A percentile compares a stretch with the other conserved stretches of the same genome.
Evolutionary conservation across 30 jellyfish, hydroid and myxozoan species (phyloP).

Genomic region (Phacellophora camtschatica): DNA sequence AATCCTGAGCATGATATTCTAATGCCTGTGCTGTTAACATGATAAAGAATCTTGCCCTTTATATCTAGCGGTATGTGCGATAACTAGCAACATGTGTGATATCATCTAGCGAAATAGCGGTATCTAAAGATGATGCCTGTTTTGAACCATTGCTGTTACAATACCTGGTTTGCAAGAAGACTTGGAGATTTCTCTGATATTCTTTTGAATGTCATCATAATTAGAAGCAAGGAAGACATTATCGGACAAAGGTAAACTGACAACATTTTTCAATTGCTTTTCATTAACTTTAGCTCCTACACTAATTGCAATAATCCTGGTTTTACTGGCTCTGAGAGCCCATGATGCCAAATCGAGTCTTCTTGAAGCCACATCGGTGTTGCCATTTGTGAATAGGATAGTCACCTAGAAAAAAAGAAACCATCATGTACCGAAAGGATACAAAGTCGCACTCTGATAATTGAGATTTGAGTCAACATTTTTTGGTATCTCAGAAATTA

Average conservation of each 20-base stretch:
- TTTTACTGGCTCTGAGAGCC: constrained; percentile 86
- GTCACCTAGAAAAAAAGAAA: constrained; percentile 61
- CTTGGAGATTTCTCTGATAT: constrained; percentile 73
- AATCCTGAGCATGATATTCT: too few relatives aligned
- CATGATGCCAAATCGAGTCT: constrained; percentile 96
- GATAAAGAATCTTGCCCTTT: too few relatives aligned
- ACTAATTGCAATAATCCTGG: constrained; percentile 85
- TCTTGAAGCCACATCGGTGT: constrained; percentile 66
- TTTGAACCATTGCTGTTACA: too few relatives aligned
- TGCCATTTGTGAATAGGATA: constrained; percentile 88
- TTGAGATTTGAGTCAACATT: too few relatives aligned
- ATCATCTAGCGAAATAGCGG: too few relatives aligned
- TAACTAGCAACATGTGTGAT: too few relatives aligned
- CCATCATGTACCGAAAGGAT: too few relatives aligned
- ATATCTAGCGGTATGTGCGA: too few relatives aligned
- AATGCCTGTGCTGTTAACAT: too few relatives aligned
- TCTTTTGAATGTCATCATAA: constrained; percentile 90
- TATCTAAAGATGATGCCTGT: too few relatives aligned
- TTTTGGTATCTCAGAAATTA: too few relatives aligned
- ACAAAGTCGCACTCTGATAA: too few relatives aligned
- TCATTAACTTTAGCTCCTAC: constrained; percentile 80
- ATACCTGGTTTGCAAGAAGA: constrained; percentile 96
- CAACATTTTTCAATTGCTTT: constrained; percentile 75
- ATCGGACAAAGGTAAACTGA: constrained; percentile 85
- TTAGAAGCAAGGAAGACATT: constrained; percentile 90